Base-by-base conservation (phyloP, 2,113 vertebrate genomes). In the Xiphophorus maculatus region DNA sequence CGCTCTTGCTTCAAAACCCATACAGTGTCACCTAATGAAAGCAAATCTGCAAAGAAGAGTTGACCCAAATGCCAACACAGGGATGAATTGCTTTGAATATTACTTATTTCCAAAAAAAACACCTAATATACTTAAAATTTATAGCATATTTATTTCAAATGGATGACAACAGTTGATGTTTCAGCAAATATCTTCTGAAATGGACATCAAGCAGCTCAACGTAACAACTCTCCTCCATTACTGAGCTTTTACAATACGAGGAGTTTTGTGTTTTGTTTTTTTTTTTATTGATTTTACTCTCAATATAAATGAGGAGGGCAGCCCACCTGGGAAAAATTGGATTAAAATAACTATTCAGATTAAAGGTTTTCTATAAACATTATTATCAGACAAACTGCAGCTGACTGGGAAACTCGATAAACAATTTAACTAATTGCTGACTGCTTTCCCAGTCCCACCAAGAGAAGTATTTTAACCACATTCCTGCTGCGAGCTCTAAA, bases 401-500 rank as follows among this genome's bases (percentile, higher is more conserved):
- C 58, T 14, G 27, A 73, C 51, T 63, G 13, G 81, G 70, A 72
- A 84, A 85, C 60, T 27, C 87, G 62, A 85, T 78, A 61, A 75
- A 76, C 65, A 48, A 81, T 58, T 25, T n/a, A 9, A 58, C 51
- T 54, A 54, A 54, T 54, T 58, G 51, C 51, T 79, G 61, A 74
- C 51, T 58, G 81, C 64, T 60, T 80, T 68, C 32, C 71, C n/a
- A 17, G 37, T 76, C 66, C 30, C 64, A 76, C 73, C 19, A 33
- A 65, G 69, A 28, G 48, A 33, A 19, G 63, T 58, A 42, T 80
- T 80, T 81, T 86, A 82, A 73, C 77, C 76, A 72, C 68, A 67
- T 80, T 79, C 73, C 79, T 28, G 79, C 78, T 73, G 68, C 58
- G 76, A 81, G 74, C 83, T 83, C 82, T 8, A 40, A 73, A 81